Percentiles rank a stretch among this genome's conserved stretches.
phyloP scores from a whole-genome alignment of 2,888 invertebrate species.

The Drosophila ezoana region DNA sequence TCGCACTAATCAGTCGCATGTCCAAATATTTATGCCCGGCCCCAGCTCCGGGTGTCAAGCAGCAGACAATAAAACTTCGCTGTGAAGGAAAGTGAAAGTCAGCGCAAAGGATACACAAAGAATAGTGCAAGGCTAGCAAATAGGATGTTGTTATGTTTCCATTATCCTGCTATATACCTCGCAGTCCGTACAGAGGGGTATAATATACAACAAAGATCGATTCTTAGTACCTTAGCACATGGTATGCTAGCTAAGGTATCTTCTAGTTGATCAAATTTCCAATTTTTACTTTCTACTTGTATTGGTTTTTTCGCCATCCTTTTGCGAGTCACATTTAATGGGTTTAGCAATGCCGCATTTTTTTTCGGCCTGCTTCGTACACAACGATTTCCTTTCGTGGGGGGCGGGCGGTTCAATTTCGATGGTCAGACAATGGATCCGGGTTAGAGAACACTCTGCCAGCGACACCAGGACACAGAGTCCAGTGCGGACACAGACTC shows the following conservation, averaged over 20 bases:
- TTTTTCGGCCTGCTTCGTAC: conserved; percentile 37
- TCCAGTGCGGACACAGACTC: conserved; percentile 37
- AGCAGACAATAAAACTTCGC: conserved; percentile 17
- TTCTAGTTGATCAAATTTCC: background rate
- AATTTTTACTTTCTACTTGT: background rate
- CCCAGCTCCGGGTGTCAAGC: conserved; percentile 38
- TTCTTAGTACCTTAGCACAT: too few species aligned
- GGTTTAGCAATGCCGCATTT: conserved; percentile 58
- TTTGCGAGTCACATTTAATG: conserved; percentile 63
- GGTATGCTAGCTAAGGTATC: conserved; percentile 18
- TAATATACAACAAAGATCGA: background rate
- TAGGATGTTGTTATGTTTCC: conserved; percentile 40
- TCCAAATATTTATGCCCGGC: conserved; percentile 70
- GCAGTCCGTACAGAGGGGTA: background rate
- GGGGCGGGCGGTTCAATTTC: conserved; percentile 38
- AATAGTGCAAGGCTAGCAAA: conserved; percentile 54
- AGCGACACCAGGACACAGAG: conserved; percentile 21
- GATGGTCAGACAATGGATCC: conserved; percentile 43
- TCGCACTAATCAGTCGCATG: conserved; percentile 71
- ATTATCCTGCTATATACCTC: conserved; percentile 16
- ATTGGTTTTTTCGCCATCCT: conserved; percentile 22
- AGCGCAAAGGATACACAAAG: conserved; percentile 36
- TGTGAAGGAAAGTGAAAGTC: conserved; percentile 57
- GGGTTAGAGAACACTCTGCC: conserved; percentile 12
- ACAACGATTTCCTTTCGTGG: conserved; percentile 55